Conservation (phyloP, 2,888 invertebrate species). For the Autographa pulchrina region DNA sequence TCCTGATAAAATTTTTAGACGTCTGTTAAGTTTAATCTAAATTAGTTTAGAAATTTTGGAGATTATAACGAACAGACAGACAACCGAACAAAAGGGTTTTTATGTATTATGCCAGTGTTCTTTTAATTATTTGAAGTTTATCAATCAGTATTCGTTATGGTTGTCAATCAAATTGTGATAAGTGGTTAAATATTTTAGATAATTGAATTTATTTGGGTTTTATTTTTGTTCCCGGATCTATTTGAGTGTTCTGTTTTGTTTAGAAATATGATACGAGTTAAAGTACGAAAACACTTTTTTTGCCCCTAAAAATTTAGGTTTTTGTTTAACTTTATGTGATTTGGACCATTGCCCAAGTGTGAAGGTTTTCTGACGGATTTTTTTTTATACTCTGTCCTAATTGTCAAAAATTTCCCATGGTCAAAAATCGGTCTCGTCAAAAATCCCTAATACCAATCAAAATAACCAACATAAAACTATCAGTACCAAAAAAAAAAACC, state of each 20-base stretch:
- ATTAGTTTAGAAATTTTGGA: neutral
- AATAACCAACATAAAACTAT: neutral
- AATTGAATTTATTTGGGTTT: slow-evolving; percentile 3
- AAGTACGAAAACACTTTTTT: too few relatives aligned
- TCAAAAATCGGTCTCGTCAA: neutral
- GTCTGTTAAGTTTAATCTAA: neutral
- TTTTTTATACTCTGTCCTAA: too few relatives aligned
- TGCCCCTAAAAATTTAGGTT: too few relatives aligned
- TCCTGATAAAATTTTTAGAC: too few relatives aligned
- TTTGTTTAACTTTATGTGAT: too few relatives aligned
- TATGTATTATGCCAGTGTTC: slow-evolving; percentile 12
- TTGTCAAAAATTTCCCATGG: neutral
- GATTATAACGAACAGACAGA: neutral
- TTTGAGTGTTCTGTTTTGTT: neutral
- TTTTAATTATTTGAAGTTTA: slow-evolving; percentile 46
- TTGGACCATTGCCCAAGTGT: too few relatives aligned
- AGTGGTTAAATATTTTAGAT: slow-evolving; percentile 12
- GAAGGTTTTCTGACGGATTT: too few relatives aligned
- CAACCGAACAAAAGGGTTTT: neutral
- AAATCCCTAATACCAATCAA: neutral
- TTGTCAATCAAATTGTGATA: slow-evolving; percentile 54
- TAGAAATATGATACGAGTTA: neutral
- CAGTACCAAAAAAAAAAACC: neutral
- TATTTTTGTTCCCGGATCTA: neutral
- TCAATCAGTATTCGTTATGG: slow-evolving; percentile 58